phyloP scores from a whole-genome alignment of 2,888 invertebrate genomes.

The Cerceris ruficornis region DNA sequence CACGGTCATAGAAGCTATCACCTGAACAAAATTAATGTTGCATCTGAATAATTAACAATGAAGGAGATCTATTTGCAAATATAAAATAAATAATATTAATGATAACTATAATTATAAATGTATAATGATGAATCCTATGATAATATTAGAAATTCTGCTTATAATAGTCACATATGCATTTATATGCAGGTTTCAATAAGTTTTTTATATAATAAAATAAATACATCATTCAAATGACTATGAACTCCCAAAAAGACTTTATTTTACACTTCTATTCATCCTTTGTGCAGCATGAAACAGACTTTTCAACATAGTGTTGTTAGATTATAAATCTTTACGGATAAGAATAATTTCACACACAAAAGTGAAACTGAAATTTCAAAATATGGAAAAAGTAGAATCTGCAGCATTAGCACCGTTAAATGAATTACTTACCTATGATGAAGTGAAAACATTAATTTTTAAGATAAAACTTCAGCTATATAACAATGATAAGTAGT shows the following conservation, averaged over 20 bases:
- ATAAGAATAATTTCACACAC: neutral
- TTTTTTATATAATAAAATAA: too few relatives aligned
- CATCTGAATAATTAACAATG: constrained; percentile 3
- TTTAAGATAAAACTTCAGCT: neutral
- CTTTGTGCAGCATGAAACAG: constrained; percentile 29
- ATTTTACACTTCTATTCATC: constrained; percentile 2
- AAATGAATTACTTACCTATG: constrained; percentile 3
- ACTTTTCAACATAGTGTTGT: neutral
- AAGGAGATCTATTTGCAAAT: neutral
- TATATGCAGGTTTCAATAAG: too few relatives aligned
- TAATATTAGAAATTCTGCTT: too few relatives aligned
- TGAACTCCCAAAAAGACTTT: neutral
- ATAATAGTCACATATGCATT: too few relatives aligned
- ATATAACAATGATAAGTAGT: constrained; percentile 21
- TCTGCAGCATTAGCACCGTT: neutral
- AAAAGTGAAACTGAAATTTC: neutral
- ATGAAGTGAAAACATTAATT: constrained; percentile 15
- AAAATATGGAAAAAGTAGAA: neutral
- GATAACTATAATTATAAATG: neutral
- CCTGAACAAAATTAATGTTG: constrained; percentile 83
- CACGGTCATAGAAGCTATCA: constrained; percentile 99
- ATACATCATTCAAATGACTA: neutral
- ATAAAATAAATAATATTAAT: constrained; percentile 5
- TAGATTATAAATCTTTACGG: neutral
- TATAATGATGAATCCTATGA: neutral